Conservation (phyloP, 1,140 invertebrate species). For the Papilio machaon region DNA sequence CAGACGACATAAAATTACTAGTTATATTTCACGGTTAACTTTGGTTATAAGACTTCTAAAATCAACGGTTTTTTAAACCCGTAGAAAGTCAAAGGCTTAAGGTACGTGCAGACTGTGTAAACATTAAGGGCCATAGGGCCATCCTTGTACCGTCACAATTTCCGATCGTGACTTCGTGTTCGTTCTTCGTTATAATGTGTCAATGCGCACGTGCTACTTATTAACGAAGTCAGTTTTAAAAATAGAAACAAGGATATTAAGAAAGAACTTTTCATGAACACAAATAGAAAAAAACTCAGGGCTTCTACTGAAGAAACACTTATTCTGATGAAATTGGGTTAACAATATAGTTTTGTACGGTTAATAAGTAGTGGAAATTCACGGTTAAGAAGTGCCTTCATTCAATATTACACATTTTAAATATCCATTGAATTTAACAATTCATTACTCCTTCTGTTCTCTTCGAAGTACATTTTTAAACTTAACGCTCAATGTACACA, state of each 20-base stretch:
- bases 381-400: no score
- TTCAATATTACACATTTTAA: neutral
- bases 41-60: neutral
- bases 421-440: neutral
- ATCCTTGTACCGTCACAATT: neutral
- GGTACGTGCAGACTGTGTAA: neutral
- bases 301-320: no score
- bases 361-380: no score
- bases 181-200: neutral
- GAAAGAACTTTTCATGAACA: neutral
- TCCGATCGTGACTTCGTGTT: slow-evolving; percentile 20
- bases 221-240: neutral
- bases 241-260: neutral
- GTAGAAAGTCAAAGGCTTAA: neutral
- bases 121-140: slow-evolving; percentile 5
- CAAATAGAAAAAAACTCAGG: neutral
- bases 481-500: neutral
- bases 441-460: neutral
- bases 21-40: no score
- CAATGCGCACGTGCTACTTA: neutral
- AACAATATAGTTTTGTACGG: no score
- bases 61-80: neutral
- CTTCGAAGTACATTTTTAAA: neutral
- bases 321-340: no score
- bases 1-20: neutral